Conservation (phyloP, 2,113 vertebrate species). For the Eudyptes chrysolophus region DNA sequence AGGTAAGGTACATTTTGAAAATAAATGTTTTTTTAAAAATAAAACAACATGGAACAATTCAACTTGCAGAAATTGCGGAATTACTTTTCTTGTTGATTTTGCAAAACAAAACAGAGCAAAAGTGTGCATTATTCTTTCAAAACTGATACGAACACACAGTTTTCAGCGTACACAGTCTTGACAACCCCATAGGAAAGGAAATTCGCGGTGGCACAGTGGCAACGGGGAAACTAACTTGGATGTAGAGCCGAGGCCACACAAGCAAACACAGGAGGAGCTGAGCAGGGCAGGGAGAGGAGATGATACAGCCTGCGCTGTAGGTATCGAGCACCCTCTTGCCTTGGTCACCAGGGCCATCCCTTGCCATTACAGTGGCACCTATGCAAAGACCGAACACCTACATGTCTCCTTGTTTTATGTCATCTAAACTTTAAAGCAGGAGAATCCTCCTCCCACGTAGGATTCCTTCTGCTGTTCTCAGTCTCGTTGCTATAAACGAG, state of each 20-base stretch:
- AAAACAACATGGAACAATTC: background rate
- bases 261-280: background rate
- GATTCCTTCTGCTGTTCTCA: background rate
- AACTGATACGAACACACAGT: background rate
- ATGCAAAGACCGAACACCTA: background rate
- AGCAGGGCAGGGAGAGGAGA: background rate
- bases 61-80: background rate
- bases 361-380: background rate
- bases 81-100: background rate
- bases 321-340: background rate
- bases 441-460: background rate
- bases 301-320: background rate
- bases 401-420: background rate
- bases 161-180: background rate
- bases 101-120: background rate
- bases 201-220: rapidly evolving
- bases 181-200: background rate
- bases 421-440: background rate
- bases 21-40: background rate
- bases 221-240: background rate
- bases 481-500: background rate
- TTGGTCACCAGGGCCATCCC: background rate
- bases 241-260: too few species aligned
- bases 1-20: background rate
- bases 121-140: background rate